These are phyloP conservation scores for Corythaixoides concolor DNA, from an alignment of 2,113 vertebrate species.

Conservation along the genomic window DNA sequence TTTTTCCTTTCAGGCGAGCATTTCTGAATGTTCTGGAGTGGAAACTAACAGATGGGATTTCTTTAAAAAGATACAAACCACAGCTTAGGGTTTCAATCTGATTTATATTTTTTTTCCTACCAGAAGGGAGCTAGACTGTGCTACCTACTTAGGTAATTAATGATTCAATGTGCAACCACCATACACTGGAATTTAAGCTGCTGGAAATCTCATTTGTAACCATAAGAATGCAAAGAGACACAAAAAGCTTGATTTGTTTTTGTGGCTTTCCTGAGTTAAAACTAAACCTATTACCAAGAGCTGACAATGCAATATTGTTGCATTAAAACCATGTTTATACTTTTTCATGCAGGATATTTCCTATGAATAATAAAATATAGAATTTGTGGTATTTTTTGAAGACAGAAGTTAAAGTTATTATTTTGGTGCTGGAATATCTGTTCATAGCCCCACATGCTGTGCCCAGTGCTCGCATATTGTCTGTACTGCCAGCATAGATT, in stretches of 20 bases:
- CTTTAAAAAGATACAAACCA: constrained; percentile 64
- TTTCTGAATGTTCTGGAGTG: constrained; percentile 60
- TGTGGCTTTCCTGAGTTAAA: constrained; percentile 68
- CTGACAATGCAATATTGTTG: constrained; percentile 56
- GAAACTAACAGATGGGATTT: constrained; percentile 72
- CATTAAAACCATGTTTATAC: constrained; percentile 55
- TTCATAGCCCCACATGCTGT: neutral
- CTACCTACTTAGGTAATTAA: constrained; percentile 72
- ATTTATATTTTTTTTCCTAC: constrained; percentile 12
- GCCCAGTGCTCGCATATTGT: neutral
- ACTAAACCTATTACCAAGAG: constrained; percentile 67
- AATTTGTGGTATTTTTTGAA: constrained; percentile 42
- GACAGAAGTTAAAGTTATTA: constrained; percentile 46
- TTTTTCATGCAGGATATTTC: constrained; percentile 60
- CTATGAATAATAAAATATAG: constrained; percentile 51
- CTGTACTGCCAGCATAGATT: neutral
- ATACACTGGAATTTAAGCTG: constrained; percentile 53
- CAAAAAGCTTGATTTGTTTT: constrained; percentile 69
- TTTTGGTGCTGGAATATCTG: constrained; percentile 16
- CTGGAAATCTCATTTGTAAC: constrained; percentile 75
- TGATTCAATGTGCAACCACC: constrained; percentile 66
- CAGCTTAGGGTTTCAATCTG: constrained; percentile 41
- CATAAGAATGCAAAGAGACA: constrained; percentile 67
- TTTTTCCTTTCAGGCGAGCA: constrained; percentile 47
- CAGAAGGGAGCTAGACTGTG: constrained; percentile 50